A percentile compares a stretch with the other conserved stretches of the same genome.
Conservation (phyloP, 2,113 vertebrate genomes). For the Gadus macrocephalus region DNA sequence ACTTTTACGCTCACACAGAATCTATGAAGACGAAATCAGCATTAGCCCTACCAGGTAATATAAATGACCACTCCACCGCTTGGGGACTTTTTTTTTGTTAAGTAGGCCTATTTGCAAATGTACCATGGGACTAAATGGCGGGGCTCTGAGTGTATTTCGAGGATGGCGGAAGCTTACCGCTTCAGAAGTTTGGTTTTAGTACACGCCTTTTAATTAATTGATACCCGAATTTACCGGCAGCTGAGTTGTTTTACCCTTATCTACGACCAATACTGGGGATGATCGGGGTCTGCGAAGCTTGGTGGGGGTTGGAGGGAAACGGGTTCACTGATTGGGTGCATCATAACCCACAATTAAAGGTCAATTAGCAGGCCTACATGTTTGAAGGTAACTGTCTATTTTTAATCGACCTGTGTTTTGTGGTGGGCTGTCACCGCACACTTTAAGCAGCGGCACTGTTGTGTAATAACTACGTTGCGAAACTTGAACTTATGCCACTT, state of each 20-base stretch:
- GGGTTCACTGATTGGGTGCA: not conserved
- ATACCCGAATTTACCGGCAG: constrained; percentile 27
- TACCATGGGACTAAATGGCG: not conserved
- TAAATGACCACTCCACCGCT: not conserved
- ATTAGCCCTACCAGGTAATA: constrained; percentile 48
- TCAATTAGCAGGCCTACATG: too few species aligned
- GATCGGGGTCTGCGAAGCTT: too few species aligned
- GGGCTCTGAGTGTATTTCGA: not conserved
- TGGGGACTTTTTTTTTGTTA: too few species aligned
- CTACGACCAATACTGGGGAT: constrained; percentile 10
- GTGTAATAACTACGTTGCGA: not conserved
- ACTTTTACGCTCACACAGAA: constrained; percentile 25
- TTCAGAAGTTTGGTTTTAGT: constrained; percentile 1
- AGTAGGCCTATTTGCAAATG: not conserved
- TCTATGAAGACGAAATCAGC: constrained; percentile 52
- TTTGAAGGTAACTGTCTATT: not conserved
- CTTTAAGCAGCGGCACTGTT: not conserved
- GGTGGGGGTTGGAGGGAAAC: too few species aligned
- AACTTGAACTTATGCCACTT: not conserved
- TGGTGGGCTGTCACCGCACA: not conserved
- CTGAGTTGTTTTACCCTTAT: constrained; percentile 45
- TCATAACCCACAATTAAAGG: too few species aligned
- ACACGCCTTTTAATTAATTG: constrained; percentile 14
- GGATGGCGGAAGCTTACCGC: not conserved
- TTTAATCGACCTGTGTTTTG: not conserved